Conservation (phyloP, 2,797 vertebrate species). For the Rhodeus uyekii region DNA sequence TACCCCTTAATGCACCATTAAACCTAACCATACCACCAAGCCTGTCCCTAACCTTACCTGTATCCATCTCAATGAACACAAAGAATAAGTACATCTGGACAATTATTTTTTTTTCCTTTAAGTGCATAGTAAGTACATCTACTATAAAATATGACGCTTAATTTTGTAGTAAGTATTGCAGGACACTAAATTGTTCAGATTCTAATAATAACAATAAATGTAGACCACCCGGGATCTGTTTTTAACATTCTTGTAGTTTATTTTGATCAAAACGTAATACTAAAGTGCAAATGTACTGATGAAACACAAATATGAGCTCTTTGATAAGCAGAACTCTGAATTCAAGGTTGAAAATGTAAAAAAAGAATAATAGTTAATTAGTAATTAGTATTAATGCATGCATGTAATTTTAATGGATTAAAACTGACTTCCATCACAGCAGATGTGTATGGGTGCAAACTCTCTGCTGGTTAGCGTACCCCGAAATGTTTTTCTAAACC, state of each 20-base stretch:
- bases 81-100: no score
- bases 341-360: not conserved
- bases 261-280: not conserved
- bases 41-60: no score
- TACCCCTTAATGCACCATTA: no score
- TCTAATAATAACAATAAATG: not conserved
- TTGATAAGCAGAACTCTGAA: not conserved
- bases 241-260: not conserved
- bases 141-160: no score
- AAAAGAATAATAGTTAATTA: not conserved
- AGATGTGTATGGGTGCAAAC: slow-evolving; percentile 16
- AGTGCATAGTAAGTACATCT: no score
- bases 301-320: not conserved
- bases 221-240: not conserved
- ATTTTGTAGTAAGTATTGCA: not conserved
- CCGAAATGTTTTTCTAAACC: slow-evolving; percentile 7
- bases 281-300: not conserved
- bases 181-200: not conserved
- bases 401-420: not conserved
- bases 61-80: no score
- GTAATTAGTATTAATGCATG: slow-evolving; percentile 38
- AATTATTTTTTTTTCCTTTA: no score
- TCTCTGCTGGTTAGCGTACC: not conserved
- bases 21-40: no score
- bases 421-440: slow-evolving; percentile 20